A percentile compares a stretch with the other conserved stretches of the same genome.
Evolutionary conservation across 2,888 invertebrate genomes (phyloP).

Genomic region (Microchrysa polita): DNA sequence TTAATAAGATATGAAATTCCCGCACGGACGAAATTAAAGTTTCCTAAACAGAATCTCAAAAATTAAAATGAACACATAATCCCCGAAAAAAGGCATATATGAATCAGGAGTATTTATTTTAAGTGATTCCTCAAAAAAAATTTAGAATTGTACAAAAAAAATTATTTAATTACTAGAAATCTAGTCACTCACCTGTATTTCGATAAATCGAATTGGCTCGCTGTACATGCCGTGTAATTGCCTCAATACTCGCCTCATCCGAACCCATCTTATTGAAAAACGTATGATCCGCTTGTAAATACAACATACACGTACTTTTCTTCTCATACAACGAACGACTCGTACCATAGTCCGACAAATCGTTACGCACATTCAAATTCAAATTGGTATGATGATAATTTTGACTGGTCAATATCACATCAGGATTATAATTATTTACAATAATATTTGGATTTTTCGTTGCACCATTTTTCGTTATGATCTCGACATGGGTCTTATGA

Average conservation of each 20-base stretch:
- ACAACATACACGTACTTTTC: constrained; percentile 94
- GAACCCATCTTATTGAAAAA: constrained; percentile 95
- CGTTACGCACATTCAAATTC: constrained; percentile 51
- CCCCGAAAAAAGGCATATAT: no score
- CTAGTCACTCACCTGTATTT: constrained; percentile 74
- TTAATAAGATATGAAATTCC: no score
- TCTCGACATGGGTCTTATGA: constrained; percentile 75
- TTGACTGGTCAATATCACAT: constrained; percentile 58
- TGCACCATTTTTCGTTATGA: constrained; percentile 73
- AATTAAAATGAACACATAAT: no score
- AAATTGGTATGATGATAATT: constrained; percentile 51
- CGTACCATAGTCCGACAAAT: constrained; percentile 49
- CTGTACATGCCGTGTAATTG: constrained; percentile 94
- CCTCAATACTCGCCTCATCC: constrained; percentile 94
- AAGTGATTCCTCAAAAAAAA: no score
- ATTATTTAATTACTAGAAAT: no score
- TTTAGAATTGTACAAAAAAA: no score
- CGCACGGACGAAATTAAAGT: no score
- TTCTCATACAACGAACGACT: constrained; percentile 69
- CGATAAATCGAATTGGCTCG: constrained; percentile 90
- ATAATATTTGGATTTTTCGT: constrained; percentile 72
- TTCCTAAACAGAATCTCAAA: no score
- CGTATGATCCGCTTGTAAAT: constrained; percentile 95
- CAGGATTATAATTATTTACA: constrained; percentile 68
- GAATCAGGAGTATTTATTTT: no score